Evolutionary conservation across 2,113 vertebrate species (phyloP).

Genomic region (Silurus asotus): DNA sequence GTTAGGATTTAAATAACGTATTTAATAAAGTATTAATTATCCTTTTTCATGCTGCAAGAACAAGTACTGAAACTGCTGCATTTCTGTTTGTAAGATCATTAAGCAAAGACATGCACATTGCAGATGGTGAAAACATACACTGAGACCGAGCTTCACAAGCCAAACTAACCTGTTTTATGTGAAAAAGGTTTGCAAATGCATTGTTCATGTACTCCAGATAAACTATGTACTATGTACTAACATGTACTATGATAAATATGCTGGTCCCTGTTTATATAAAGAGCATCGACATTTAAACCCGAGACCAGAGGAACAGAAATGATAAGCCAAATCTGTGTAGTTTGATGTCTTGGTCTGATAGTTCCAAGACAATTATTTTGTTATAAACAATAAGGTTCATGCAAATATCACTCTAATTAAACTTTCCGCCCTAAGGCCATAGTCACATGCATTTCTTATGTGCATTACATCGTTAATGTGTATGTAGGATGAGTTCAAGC

Average conservation of each 20-base stretch:
- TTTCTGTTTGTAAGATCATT: slow-evolving; percentile 4
- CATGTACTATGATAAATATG: not conserved
- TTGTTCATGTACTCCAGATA: not conserved
- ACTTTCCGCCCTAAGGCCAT: not conserved
- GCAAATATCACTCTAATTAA: slow-evolving; percentile 3
- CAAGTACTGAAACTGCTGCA: slow-evolving; percentile 14
- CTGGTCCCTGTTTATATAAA: not conserved
- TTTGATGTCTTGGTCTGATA: not conserved
- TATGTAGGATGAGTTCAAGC: not conserved
- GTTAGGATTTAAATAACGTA: slow-evolving; percentile 39
- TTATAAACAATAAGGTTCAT: slow-evolving; percentile 9
- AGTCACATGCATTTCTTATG: slow-evolving; percentile 27
- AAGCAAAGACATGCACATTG: slow-evolving; percentile 31
- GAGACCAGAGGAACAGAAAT: not conserved
- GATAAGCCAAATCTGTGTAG: not conserved
- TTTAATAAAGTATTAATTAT: not conserved
- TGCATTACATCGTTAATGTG: not conserved
- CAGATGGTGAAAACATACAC: slow-evolving; percentile 3
- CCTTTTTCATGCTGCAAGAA: slow-evolving; percentile 31
- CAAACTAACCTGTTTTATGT: not conserved
- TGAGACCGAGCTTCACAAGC: not conserved
- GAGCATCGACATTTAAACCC: not conserved
- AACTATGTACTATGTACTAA: not conserved
- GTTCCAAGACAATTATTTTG: not conserved
- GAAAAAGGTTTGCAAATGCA: not conserved